Evolutionary conservation across 1,140 invertebrate species (phyloP).

Genomic region (Calliphora vicina): DNA sequence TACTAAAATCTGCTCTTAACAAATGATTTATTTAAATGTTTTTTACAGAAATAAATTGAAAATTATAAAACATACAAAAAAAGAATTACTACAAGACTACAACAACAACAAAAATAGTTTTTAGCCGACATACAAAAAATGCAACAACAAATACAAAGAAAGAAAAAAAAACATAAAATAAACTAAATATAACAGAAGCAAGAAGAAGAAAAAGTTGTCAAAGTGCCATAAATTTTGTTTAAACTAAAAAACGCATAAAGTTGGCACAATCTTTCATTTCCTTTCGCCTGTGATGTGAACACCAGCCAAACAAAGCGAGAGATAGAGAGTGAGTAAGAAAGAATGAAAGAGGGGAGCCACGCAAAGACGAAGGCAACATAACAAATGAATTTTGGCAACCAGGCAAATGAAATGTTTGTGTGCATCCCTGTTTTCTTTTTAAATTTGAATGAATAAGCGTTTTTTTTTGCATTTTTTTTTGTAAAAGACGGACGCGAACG

Average conservation of each 20-base stretch:
- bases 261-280: conserved; percentile 12
- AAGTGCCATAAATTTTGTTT: conserved; percentile 17
- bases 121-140: background rate
- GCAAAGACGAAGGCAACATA: background rate
- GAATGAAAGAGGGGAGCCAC: no score
- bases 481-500: no score
- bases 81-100: background rate
- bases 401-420: background rate
- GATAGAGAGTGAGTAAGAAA: no score
- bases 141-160: no score
- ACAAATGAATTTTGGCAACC: conserved; percentile 8
- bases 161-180: background rate
- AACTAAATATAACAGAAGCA: background rate
- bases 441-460: background rate
- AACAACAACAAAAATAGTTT: background rate
- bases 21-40: background rate
- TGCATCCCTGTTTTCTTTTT: background rate
- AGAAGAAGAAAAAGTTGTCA: background rate
- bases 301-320: no score
- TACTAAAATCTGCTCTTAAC: background rate
- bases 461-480: background rate
- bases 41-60: background rate
- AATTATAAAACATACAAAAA: no score
- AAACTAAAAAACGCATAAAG: conserved; percentile 4
- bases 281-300: background rate